Base-by-base conservation (phyloP, 2,113 vertebrate genomes). In the Tursiops truncatus region DNA sequence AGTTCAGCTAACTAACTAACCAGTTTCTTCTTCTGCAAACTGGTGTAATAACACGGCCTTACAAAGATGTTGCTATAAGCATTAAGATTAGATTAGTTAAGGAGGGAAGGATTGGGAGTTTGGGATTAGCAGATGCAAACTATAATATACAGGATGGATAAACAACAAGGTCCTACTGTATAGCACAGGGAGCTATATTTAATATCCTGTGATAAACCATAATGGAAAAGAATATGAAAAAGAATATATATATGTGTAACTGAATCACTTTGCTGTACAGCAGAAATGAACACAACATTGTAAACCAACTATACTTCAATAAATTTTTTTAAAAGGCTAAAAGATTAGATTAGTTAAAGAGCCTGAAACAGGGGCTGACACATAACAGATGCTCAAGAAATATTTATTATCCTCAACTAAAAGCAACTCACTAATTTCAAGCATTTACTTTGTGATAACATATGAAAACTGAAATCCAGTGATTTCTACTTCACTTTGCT, bases 11-110 rank as follows among this genome's bases (percentile, higher is more conserved):
- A 92, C 83, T 85, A 23, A 53, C 83, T 81, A 88, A 60, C 26
- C 11, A 33, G 36, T 79, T 79, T 94, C 11, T 4, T 94, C n/a
- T 65, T 89, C 60, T 71, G 11, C 71, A 76, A 81, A 74, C 41
- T 63, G 31, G 28, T 87, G 2, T 38, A 91, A 88, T 36, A 56
- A 92, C 44, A 58, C 9, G 76, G 41, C 13, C 56, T 88, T 79
- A 87, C 20, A 87, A 84, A 96, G 74, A 63, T 82, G 33, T 92
- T 87, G 71, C 63, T 76, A 33, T 60, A 80, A 91, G 7, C 86
- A 82, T 63, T 63, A 77, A 36, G 10, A 44, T 86, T 68, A 87
- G 28, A 84, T 77, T 88, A 70, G 2, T 95, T 44, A 73, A 33
- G 18, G 18, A 53, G 47, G 28, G 28, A 77, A 77, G 47, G 74